Base-by-base conservation (phyloP, 2,888 invertebrate species). In the Athalia cordata region DNA sequence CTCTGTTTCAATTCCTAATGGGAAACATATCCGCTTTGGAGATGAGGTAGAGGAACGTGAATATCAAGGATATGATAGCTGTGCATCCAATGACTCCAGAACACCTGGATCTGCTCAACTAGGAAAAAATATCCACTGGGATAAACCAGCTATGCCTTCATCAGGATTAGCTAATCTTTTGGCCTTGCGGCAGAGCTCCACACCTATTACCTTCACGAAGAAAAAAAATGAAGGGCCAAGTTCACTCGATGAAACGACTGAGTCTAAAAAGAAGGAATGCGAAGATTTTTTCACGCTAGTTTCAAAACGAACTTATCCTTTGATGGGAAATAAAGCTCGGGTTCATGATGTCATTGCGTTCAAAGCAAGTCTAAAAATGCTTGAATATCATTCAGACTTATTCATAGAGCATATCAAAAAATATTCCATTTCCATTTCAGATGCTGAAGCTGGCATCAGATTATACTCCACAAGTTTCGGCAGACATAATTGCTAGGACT, bases 391-490 rank as follows among this genome's bases (percentile, higher is more conserved):
- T 13, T 45, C 0, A 65, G n/a, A n/a, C 55, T 55, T n/a, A n/a
- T n/a, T n/a, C n/a, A n/a, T n/a, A 4, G 9, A 55, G 55, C 8
- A 55, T 55, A 9, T 65, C 43, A 3, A 47, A n/a, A 47, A 4
- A 4, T 65, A 45, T 8, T n/a, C 55, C 55, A 55, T 45, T 9
- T 79, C 65, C 76, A 70, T 84, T 84, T 15, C 80, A 91, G 91
- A 87, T 89, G 80, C 83, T 91, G 4, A 89, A 86, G 82, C 85
- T 91, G 64, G 87, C 85, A 29, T 81, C 83, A 45, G 85, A 89
- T 81, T 91, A 91, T 79, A 86, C 87, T n/a, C 91, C 91, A 5
- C 85, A 88, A 80, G 52, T 91, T 13, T 91, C 91, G 0, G 83
- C 86, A 8, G 84, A 84, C 52, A 89, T 91, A 66, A 79, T 90